Conservation (phyloP, 2,888 invertebrate species). For the Erebia epiphron region DNA sequence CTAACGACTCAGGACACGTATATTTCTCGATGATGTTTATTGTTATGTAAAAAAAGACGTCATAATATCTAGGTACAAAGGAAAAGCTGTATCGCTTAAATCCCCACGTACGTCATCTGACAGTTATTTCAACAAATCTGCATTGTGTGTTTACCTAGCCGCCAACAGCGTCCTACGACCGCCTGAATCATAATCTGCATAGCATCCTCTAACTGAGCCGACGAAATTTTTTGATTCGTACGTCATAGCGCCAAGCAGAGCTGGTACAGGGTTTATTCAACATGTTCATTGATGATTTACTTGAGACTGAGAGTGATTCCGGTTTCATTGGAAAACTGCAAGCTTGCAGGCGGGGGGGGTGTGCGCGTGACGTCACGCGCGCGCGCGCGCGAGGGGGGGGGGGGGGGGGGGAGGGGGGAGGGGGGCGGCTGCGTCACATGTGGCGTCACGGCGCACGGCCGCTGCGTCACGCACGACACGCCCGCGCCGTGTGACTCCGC, state of each 20-base stretch:
- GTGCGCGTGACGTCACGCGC: constrained; percentile 18
- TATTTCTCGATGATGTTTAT: background rate
- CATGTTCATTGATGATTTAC: constrained; percentile 7
- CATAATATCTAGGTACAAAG: background rate
- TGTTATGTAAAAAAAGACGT: constrained; percentile 8
- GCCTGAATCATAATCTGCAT: constrained; percentile 2
- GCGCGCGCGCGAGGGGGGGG: background rate
- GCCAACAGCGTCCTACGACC: background rate
- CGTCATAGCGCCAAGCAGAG: constrained; percentile 1
- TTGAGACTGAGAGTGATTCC: background rate
- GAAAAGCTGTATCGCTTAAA: constrained; percentile 6
- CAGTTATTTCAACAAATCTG: constrained; percentile 14
- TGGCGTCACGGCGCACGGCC: constrained; percentile 18
- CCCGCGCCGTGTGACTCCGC: background rate
- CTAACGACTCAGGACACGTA: background rate
- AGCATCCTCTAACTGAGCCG: background rate
- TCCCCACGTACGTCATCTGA: constrained; percentile 12
- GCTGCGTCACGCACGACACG: constrained; percentile 24
- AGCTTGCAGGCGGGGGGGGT: background rate
- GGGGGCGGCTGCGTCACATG: constrained; percentile 22
- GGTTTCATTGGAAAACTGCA: constrained; percentile 6
- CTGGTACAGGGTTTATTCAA: background rate
- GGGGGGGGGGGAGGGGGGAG: constrained; percentile 9
- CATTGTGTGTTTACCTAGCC: constrained; percentile 6
- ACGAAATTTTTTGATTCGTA: background rate